Percentiles rank a stretch among this genome's conserved stretches.
phyloP scores from a whole-genome alignment of 2,888 invertebrate genomes.

The Pocota personata region DNA sequence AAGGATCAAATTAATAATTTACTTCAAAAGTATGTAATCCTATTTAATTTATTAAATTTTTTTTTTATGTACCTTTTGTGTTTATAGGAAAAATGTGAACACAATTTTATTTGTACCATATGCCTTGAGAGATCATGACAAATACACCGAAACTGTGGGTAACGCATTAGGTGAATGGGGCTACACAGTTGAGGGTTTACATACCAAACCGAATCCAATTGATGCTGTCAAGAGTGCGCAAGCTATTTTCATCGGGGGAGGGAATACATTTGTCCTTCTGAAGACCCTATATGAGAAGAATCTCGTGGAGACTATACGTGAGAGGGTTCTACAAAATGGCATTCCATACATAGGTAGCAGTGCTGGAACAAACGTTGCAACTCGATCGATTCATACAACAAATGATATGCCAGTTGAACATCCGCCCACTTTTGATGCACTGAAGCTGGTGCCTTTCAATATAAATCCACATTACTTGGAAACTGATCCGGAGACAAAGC shows the following conservation, averaged over 20 bases:
- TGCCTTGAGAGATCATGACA: constrained; percentile 87
- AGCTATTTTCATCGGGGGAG: constrained; percentile 91
- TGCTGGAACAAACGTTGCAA: constrained; percentile 93
- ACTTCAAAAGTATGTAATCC: constrained; percentile 84
- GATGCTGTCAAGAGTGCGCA: constrained; percentile 86
- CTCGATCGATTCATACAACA: constrained; percentile 90
- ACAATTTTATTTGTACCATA: constrained; percentile 90
- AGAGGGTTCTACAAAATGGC: constrained; percentile 86
- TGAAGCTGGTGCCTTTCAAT: constrained; percentile 90
- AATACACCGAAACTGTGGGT: constrained; percentile 86
- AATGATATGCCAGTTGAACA: constrained; percentile 95
- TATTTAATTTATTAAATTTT: neutral
- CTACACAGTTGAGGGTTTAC: constrained; percentile 87
- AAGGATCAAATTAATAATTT: constrained; percentile 86
- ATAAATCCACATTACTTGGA: constrained; percentile 94
- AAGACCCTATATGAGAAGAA: constrained; percentile 88
- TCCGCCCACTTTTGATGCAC: constrained; percentile 88
- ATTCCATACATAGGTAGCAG: constrained; percentile 90
- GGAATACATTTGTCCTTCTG: constrained; percentile 90
- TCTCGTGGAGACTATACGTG: constrained; percentile 86
- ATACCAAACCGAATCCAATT: constrained; percentile 84
- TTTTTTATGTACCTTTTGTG: neutral
- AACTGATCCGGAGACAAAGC: constrained; percentile 84
- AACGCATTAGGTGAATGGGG: constrained; percentile 87
- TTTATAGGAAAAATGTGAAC: constrained; percentile 86